phyloP scores from a whole-genome alignment of 2,113 vertebrate species.

The Myodes glareolus region DNA sequence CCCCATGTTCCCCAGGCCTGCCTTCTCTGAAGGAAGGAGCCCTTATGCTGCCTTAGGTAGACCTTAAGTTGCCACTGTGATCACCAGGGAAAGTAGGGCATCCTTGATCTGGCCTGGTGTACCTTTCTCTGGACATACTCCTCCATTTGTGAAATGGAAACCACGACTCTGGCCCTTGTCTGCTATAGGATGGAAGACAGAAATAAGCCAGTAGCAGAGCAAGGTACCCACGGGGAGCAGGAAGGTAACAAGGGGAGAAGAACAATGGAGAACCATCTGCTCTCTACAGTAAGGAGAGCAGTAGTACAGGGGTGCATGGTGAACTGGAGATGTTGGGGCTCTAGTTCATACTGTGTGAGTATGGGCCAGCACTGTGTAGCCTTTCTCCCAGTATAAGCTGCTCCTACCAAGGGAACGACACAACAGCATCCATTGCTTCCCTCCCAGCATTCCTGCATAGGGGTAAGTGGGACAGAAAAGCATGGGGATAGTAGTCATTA shows the following conservation, averaged over 20 bases:
- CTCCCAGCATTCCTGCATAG: not conserved
- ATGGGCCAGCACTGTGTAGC: not conserved
- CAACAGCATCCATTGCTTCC: not conserved
- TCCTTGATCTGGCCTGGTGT: not conserved
- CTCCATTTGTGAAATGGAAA: not conserved
- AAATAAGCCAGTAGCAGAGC: not conserved
- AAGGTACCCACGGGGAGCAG: not conserved
- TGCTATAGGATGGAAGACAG: not conserved
- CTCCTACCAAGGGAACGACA: not conserved
- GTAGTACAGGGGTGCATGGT: rapidly evolving
- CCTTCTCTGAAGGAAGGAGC: not conserved
- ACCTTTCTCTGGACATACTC: not conserved
- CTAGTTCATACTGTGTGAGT: not conserved
- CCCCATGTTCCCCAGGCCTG: not conserved
- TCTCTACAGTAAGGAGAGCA: not conserved
- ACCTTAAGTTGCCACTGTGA: not conserved
- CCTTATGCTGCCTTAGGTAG: not conserved
- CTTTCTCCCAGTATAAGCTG: not conserved
- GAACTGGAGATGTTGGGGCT: not conserved
- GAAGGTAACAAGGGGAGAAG: no score
- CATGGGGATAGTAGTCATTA: not conserved
- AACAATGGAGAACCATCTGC: not conserved
- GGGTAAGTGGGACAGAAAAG: not conserved
- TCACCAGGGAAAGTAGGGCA: not conserved
- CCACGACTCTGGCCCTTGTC: not conserved